Percentiles rank a stretch among this genome's conserved stretches.
Evolutionary conservation across 2,113 vertebrate species (phyloP).

Genomic region (Pteropus alecto): DNA sequence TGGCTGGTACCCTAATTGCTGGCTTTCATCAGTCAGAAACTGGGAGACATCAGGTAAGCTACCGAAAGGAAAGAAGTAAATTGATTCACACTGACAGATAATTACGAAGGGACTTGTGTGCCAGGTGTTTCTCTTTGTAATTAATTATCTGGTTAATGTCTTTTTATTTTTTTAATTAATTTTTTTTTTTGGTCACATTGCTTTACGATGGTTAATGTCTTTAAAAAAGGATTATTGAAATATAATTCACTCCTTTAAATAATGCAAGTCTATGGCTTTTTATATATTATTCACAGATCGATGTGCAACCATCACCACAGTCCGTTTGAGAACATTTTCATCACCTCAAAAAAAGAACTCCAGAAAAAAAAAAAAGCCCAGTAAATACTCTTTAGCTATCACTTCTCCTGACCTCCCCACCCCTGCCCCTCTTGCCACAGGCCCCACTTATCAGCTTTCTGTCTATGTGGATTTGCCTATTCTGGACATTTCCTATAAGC

Average conservation of each 20-base stretch:
- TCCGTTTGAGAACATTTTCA: not conserved
- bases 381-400: no score
- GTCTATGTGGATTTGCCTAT: not conserved
- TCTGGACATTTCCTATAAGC: not conserved
- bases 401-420: not conserved
- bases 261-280: not conserved
- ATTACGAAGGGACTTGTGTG: not conserved
- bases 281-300: not conserved
- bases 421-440: not conserved
- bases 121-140: not conserved
- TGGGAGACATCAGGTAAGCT: not conserved
- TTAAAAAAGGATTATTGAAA: not conserved
- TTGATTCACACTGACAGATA: no score
- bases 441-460: not conserved
- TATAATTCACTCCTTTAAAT: not conserved
- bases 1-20: not conserved
- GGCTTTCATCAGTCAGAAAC: not conserved
- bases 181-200: no score
- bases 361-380: not conserved
- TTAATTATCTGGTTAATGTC: fast-evolving
- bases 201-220: no score
- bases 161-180: no score
- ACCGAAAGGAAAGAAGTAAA: fast-evolving
- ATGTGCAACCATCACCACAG: not conserved
- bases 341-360: not conserved